These are phyloP conservation scores for Cochlearius cochlearius DNA, from an alignment of 2,113 vertebrate genomes.

Conservation along the genomic window DNA sequence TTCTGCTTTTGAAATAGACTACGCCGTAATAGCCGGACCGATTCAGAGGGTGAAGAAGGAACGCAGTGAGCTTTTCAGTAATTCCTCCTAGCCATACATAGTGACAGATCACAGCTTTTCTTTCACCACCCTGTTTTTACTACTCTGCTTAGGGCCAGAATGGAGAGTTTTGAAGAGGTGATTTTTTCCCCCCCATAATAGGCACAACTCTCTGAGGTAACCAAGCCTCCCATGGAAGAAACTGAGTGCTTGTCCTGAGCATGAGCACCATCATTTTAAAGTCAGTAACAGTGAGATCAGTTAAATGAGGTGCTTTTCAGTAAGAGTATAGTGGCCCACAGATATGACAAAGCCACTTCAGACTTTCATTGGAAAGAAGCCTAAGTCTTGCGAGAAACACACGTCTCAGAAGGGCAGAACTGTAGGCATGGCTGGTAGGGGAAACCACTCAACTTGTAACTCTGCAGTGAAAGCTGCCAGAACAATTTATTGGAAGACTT, in stretches of 20 bases:
- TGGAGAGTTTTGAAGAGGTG: not conserved
- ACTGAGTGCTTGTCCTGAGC: not conserved
- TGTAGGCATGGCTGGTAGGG: not conserved
- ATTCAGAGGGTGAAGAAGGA: not conserved
- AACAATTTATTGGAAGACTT: constrained; percentile 18
- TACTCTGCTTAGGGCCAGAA: not conserved
- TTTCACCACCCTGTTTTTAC: not conserved
- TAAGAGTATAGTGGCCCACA: not conserved
- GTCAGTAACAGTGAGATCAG: not conserved
- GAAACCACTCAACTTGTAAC: not conserved
- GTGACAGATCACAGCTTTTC: not conserved
- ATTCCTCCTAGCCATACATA: not conserved
- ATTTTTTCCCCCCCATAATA: not conserved
- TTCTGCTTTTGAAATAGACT: constrained; percentile 22
- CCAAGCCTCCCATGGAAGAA: not conserved
- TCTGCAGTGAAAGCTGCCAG: not conserved
- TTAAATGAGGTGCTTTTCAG: not conserved
- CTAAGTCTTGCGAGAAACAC: not conserved
- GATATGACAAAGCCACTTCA: not conserved
- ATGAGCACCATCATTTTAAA: not conserved
- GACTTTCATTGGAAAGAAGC: not conserved
- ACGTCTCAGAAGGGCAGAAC: not conserved
- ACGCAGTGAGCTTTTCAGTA: not conserved
- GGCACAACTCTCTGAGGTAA: not conserved
- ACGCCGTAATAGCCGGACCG: not conserved